Evolutionary conservation across 2,113 vertebrate species (phyloP).

Genomic region (Oophaga pumilio): DNA sequence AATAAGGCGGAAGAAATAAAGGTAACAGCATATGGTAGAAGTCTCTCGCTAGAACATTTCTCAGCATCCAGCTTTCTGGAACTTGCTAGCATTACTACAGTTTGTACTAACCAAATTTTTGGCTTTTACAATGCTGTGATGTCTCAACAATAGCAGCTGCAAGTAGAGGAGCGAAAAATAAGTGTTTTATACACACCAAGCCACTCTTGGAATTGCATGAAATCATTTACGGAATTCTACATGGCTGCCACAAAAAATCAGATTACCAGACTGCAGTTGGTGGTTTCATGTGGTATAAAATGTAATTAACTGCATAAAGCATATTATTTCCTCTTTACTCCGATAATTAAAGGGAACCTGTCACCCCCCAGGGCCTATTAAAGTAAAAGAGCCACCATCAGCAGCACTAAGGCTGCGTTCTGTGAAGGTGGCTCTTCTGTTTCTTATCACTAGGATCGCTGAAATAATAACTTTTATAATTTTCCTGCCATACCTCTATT

Average conservation of each 20-base stretch:
- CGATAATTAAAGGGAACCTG: background rate
- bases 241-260: background rate
- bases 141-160: slow-evolving; percentile 7
- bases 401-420: too few species aligned
- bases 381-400: too few species aligned
- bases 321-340: background rate
- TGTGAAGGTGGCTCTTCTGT: too few species aligned
- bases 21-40: slow-evolving; percentile 18
- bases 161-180: background rate
- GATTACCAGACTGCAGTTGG: background rate
- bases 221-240: background rate
- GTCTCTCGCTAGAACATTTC: slow-evolving; percentile 6
- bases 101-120: background rate
- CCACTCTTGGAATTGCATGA: background rate
- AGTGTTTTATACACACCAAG: background rate
- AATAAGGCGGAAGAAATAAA: background rate
- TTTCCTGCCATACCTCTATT: too few species aligned
- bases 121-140: background rate
- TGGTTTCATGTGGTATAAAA: background rate
- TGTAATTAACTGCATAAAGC: background rate
- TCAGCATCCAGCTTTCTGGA: background rate
- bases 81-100: background rate
- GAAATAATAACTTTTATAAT: too few species aligned
- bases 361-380: too few species aligned
- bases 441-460: too few species aligned